Evolutionary conservation across 2,888 invertebrate genomes (phyloP).

Genomic region (Drosophila rellima): DNA sequence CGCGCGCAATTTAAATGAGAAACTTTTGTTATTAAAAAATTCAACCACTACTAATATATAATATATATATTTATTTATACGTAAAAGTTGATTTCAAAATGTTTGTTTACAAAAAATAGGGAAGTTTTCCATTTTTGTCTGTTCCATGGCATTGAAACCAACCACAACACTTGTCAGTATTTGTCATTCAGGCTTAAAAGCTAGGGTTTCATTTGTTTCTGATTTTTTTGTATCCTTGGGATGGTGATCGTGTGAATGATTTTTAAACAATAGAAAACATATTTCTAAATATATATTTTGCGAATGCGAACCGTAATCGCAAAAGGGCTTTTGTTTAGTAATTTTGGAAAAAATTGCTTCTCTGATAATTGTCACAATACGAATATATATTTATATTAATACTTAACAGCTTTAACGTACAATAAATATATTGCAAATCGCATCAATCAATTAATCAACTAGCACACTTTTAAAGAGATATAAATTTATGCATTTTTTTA

Average conservation of each 20-base stretch:
- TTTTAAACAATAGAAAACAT: constrained; percentile 53
- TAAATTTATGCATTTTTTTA: constrained; percentile 43
- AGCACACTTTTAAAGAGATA: constrained; percentile 58
- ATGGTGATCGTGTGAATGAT: constrained; percentile 45
- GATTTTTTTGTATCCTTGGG: constrained; percentile 52
- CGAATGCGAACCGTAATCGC: constrained; percentile 8
- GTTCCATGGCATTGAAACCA: constrained; percentile 65
- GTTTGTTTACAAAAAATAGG: constrained; percentile 74
- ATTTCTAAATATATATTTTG: constrained; percentile 11
- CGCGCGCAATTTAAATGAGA: constrained; percentile 48
- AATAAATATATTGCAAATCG: constrained; percentile 65
- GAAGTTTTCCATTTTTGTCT: constrained; percentile 51
- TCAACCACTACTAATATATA: constrained; percentile 1
- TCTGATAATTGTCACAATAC: constrained; percentile 75
- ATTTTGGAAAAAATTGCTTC: constrained; percentile 66
- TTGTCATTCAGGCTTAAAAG: constrained; percentile 60
- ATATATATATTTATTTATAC: constrained; percentile 65
- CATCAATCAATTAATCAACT: constrained; percentile 44
- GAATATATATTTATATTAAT: constrained; percentile 61
- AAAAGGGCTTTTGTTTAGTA: constrained; percentile 11
- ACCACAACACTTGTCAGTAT: constrained; percentile 63
- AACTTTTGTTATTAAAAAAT: constrained; percentile 33
- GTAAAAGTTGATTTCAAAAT: constrained; percentile 72
- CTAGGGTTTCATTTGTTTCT: constrained; percentile 38
- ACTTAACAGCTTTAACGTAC: constrained; percentile 72